Base-by-base conservation (phyloP, 2,888 invertebrate genomes). In the Hoplodrina ambigua region DNA sequence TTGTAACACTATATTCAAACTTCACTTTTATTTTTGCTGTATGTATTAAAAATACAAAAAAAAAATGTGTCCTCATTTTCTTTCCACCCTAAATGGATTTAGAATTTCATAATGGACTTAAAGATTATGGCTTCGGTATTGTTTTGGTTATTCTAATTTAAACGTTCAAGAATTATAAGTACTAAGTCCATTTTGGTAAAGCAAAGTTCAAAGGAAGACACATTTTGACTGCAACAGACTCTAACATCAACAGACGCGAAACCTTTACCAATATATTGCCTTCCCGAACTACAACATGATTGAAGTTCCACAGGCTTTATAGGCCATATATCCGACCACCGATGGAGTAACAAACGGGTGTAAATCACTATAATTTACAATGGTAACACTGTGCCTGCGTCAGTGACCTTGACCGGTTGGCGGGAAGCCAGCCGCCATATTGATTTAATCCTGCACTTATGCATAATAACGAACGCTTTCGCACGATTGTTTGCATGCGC, bases 341-440 rank as follows among this genome's bases (percentile, higher is more conserved):
- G 64, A 75, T 71, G 70, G 77, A 67, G 60, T 80, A 66, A 75
- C 66, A 70, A 73, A 72, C 69, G 72, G 50, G 58, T 77, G 75
- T 83, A 85, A 83, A 83, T 83, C 83, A 85, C 61, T 53, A 33
- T 74, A 76, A 83, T 85, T 85, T 83, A 85, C 69, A 60, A 67
- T 71, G 63, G 76, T 62, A 79, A 80, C 72, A 64, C 61, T 59
- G 65, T 66, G 72, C 80, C 68, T 71, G 56, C 52, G 61, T 62
- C 62, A 44, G 46, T 68, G 81, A 80, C 88, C 87, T 89, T 89
- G 87, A 87, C 86, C 84, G 82, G 20, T 80, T 88, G 89, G 84
- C 84, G 25, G 52, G 49, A 25, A 57, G 86, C 85, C 85, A 86
- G 75, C 54, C 52, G 41, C 70, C 72, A 50, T 72, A 25, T 65